Base-by-base conservation (phyloP, 2,888 invertebrate genomes). In the Pheosia tremula region DNA sequence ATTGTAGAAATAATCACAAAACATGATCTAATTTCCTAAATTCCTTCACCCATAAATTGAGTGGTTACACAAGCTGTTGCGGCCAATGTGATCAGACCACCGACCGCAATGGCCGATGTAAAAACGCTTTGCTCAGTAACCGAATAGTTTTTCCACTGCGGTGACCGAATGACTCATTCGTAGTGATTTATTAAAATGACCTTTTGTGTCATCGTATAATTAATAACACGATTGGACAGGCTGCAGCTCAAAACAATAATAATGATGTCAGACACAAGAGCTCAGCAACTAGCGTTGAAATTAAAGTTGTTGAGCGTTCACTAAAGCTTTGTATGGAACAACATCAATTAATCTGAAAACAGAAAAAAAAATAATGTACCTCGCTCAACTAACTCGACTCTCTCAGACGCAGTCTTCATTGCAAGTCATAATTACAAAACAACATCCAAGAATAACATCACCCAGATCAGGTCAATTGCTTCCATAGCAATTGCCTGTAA, bases 61-160 rank as follows among this genome's bases (percentile, higher is more conserved):
- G 0, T 3, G 0, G 11, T 47, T 24, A n/a, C 5, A n/a, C 24
- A 24, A 8, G 24, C 10, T 50, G 50, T 52, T 50, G 52, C 41
- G 41, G 13, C 10, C 50, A 52, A 58, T 52, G 52, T 50, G 38
- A 58, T 58, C 45, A 10, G 24, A 13, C 52, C 52, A 36, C 50
- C 24, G 58, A 58, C 58, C 58, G 52, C 39, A 41, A 24, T 37
- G n/a, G 39, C 9, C 5, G 8, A 3, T 9, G 11, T 41, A 41
- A 8, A 56, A 56, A 56, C 36, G 10, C 9, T 53, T 53, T 37
- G 53, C 53, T 53, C 24, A 37, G 57, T 60, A 56, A 59, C 66
- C 60, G 60, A 66, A 45, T 63, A 60, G 13, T 47, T 64, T 67
- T 69, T 68, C 63, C 66, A 67, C 63, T 61, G 60, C 57, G 58